phyloP scores from a whole-genome alignment of 2,888 invertebrate genomes.

The Acrobasis suavella region DNA sequence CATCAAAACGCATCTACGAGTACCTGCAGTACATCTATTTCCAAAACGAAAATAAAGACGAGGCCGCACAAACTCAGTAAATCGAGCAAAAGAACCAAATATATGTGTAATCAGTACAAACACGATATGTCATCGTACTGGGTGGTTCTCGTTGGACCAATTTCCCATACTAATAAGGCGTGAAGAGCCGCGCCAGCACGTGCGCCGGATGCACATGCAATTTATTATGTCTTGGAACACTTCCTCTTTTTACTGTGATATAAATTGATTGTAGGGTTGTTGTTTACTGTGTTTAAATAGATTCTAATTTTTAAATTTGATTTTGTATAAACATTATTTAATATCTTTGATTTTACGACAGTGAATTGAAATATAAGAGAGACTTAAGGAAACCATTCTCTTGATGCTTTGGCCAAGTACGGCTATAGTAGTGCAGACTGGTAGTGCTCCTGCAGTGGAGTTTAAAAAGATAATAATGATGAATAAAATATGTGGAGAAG shows the following conservation, averaged over 20 bases:
- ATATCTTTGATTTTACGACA: too few relatives aligned
- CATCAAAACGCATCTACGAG: too few relatives aligned
- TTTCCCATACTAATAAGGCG: conserved; percentile 73
- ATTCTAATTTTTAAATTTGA: not conserved
- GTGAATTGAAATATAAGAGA: too few relatives aligned
- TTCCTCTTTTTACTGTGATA: conserved; percentile 43
- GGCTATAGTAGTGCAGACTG: too few relatives aligned
- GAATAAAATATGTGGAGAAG: too few relatives aligned
- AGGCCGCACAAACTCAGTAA: conserved; percentile 19
- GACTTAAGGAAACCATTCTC: too few relatives aligned
- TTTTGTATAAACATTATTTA: not conserved
- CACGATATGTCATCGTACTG: conserved; percentile 34
- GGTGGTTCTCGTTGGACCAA: conserved; percentile 57
- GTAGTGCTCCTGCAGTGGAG: too few relatives aligned
- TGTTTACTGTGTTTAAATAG: conserved; percentile 9
- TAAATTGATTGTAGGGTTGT: conserved; percentile 37
- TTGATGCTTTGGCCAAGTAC: too few relatives aligned
- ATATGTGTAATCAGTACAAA: conserved; percentile 9
- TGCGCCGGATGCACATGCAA: conserved; percentile 45
- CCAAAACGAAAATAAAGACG: conserved; percentile 6
- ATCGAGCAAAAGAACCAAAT: conserved; percentile 6
- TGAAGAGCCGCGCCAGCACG: conserved; percentile 54
- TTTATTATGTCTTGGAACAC: conserved; percentile 48
- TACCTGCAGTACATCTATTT: too few relatives aligned
- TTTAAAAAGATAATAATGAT: too few relatives aligned